Conservation (phyloP, 2,888 invertebrate species). For the Hofmannophila pseudospretella region DNA sequence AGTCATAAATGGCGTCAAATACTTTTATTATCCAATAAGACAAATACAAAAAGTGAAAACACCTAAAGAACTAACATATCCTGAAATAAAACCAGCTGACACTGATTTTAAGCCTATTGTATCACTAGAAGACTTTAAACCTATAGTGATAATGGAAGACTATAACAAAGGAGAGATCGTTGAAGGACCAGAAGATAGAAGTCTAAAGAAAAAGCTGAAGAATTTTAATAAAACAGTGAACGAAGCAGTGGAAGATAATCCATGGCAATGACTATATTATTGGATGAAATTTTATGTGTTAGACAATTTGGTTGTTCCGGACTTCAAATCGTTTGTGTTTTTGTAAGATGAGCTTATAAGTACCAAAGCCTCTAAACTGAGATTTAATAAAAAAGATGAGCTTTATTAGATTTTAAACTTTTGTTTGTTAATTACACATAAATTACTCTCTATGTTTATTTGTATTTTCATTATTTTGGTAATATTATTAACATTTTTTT, state of each 20-base stretch:
- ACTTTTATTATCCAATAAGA: constrained; percentile 50
- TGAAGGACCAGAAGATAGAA: constrained; percentile 47
- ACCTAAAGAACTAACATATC: constrained; percentile 34
- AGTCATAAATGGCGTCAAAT: constrained; percentile 55
- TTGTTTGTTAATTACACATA: too few relatives aligned
- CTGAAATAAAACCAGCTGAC: constrained; percentile 25
- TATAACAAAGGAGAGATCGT: constrained; percentile 66
- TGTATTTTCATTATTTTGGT: too few relatives aligned
- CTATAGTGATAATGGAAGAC: constrained; percentile 46
- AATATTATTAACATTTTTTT: too few relatives aligned
- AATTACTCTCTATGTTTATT: too few relatives aligned
- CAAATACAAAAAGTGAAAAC: constrained; percentile 35
- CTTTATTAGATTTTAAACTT: too few relatives aligned
- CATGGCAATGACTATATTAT: constrained; percentile 74
- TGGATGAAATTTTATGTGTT: constrained; percentile 61
- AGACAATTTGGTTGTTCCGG: constrained; percentile 57
- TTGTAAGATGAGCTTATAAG: too few relatives aligned
- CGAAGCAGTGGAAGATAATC: constrained; percentile 59
- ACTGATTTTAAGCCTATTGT: constrained; percentile 25
- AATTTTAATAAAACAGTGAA: constrained; percentile 54
- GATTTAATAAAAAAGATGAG: too few relatives aligned
- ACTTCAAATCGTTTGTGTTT: constrained; percentile 57
- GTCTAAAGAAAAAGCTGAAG: constrained; percentile 48
- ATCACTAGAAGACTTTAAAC: constrained; percentile 11
- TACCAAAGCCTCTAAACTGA: too few relatives aligned